Conservation (phyloP, 2,888 invertebrate genomes). For the Patella caerulea region DNA sequence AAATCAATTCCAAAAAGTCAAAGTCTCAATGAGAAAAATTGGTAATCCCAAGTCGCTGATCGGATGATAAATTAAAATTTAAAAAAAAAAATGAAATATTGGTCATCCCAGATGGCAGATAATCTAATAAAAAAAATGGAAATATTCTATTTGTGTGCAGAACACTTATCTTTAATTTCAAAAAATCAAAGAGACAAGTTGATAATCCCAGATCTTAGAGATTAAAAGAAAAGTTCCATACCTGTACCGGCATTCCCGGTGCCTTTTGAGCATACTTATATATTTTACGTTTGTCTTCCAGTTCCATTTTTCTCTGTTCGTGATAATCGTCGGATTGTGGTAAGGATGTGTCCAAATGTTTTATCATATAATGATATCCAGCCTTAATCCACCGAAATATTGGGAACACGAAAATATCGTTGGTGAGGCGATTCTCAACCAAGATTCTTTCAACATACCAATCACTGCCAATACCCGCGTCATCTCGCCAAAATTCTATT, state of each 20-base stretch:
- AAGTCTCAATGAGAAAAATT: no score
- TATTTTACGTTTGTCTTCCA: slow-evolving; percentile 65
- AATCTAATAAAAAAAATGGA: no score
- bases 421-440: slow-evolving; percentile 59
- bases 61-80: no score
- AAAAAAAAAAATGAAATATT: no score
- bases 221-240: slow-evolving; percentile 28
- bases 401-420: slow-evolving; percentile 66
- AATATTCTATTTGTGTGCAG: no score
- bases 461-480: slow-evolving; percentile 64
- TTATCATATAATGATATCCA: slow-evolving; percentile 66
- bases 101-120: no score
- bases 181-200: no score
- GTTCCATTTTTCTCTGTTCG: slow-evolving; percentile 68
- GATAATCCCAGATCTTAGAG: no score
- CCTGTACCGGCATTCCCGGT: slow-evolving; percentile 56
- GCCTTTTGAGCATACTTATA: slow-evolving; percentile 51
- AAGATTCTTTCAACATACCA: slow-evolving; percentile 71
- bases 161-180: no score
- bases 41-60: no score
- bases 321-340: slow-evolving; percentile 70
- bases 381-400: slow-evolving; percentile 72
- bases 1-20: no score
- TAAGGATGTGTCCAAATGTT: slow-evolving; percentile 70
- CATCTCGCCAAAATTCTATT: slow-evolving; percentile 69